These are phyloP conservation scores for Microcebus lehilahytsara DNA, from an alignment of 2,113 vertebrate species.

Conservation along the genomic window DNA sequence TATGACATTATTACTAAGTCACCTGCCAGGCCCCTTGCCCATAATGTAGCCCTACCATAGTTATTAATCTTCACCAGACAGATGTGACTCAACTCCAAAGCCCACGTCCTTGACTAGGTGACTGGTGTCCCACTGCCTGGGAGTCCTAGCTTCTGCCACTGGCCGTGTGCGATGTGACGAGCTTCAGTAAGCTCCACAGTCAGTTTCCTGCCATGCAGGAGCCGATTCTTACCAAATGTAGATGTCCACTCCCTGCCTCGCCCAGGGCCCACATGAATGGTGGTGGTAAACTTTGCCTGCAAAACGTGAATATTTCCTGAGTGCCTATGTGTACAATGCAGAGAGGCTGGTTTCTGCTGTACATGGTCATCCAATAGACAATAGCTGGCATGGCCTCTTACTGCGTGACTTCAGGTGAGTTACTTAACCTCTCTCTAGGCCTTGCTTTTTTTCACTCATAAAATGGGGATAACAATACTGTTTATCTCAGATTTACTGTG, in stretches of 20 bases:
- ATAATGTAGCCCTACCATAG: not conserved
- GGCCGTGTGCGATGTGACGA: not conserved
- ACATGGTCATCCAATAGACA: rapidly evolving
- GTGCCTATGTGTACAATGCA: not conserved
- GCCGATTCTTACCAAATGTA: no score
- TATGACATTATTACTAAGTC: not conserved
- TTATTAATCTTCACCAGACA: not conserved
- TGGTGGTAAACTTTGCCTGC: not conserved
- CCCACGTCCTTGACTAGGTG: not conserved
- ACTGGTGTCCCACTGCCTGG: not conserved
- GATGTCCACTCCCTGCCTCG: no score
- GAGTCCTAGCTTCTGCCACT: not conserved
- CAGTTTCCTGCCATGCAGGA: not conserved
- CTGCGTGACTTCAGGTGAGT: not conserved
- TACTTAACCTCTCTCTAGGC: not conserved
- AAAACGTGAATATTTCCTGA: not conserved
- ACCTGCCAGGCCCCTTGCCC: not conserved
- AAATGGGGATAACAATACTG: not conserved
- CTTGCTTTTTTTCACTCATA: not conserved
- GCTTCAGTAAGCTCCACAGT: not conserved
- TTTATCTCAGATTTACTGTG: not conserved
- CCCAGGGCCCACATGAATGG: not conserved
- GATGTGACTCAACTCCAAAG: not conserved
- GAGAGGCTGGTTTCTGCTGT: not conserved
- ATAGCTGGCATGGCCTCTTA: not conserved